phyloP scores from a whole-genome alignment of 2,113 vertebrate genomes.

The Chauna torquata region DNA sequence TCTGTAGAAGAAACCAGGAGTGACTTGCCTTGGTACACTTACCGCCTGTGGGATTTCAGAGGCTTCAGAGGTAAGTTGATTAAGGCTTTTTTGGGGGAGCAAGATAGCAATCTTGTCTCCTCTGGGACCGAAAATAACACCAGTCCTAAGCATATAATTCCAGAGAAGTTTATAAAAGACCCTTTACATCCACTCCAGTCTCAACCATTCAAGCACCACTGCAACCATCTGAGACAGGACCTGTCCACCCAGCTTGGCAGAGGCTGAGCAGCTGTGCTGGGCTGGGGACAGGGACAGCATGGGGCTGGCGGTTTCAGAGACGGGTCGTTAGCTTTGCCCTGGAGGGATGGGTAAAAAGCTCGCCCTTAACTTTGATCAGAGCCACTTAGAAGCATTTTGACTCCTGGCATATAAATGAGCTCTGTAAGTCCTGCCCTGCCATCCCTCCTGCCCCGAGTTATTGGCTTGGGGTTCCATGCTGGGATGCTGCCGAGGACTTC shows the following conservation, averaged over 20 bases:
- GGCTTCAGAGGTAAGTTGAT: background rate
- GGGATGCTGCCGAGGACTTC: background rate
- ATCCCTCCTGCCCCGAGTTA: background rate
- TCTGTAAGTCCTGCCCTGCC: background rate
- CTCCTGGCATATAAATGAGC: background rate
- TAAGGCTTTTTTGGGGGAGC: background rate
- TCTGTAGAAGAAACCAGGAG: background rate
- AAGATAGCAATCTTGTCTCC: background rate
- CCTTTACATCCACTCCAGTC: background rate
- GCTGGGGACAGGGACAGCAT: background rate
- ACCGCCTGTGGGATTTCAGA: background rate
- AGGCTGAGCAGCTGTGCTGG: background rate
- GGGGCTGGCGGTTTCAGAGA: background rate
- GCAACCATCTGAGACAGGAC: background rate
- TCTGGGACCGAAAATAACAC: background rate
- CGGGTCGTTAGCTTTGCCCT: background rate
- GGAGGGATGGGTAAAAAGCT: background rate
- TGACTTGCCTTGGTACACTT: background rate
- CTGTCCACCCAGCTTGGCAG: accelerated
- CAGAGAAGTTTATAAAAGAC: background rate
- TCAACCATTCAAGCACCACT: background rate
- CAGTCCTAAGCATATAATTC: background rate
- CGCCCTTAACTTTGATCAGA: background rate
- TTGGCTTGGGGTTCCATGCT: background rate
- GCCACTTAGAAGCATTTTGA: background rate